phyloP scores from a whole-genome alignment of 2,113 vertebrate genomes.

The Oplegnathus fasciatus region DNA sequence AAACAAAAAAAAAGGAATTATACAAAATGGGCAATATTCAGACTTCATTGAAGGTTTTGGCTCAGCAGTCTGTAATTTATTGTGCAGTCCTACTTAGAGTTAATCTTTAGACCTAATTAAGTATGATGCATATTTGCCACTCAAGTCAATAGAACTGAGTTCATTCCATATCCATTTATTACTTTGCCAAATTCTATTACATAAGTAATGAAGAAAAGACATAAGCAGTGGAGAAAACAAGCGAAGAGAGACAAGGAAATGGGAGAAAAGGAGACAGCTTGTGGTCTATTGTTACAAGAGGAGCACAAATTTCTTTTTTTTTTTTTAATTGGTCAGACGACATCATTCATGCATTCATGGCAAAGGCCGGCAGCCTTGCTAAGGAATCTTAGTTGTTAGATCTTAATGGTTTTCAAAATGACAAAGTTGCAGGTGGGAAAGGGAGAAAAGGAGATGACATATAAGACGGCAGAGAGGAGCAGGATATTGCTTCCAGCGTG shows the following conservation, averaged over 20 bases:
- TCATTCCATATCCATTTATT: slow-evolving; percentile 51
- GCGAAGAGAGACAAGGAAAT: slow-evolving; percentile 4
- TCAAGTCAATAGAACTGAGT: slow-evolving; percentile 62
- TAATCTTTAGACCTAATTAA: slow-evolving; percentile 76
- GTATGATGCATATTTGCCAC: slow-evolving; percentile 54
- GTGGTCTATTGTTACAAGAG: slow-evolving; percentile 7
- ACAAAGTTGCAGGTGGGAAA: slow-evolving; percentile 42
- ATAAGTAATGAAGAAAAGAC: slow-evolving; percentile 56
- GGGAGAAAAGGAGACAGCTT: slow-evolving; percentile 12
- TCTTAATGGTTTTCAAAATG: slow-evolving; percentile 20
- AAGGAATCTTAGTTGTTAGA: background rate
- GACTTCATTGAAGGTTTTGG: slow-evolving; percentile 46
- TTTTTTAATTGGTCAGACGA: background rate
- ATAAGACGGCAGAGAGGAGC: slow-evolving; percentile 26
- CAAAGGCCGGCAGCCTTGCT: background rate
- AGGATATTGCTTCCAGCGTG: slow-evolving; percentile 39
- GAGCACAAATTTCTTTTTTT: background rate
- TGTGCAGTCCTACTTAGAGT: slow-evolving; percentile 62
- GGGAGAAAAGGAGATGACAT: slow-evolving; percentile 32
- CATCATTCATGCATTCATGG: slow-evolving; percentile 20
- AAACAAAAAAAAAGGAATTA: slow-evolving; percentile 33
- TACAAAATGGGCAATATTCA: slow-evolving; percentile 22
- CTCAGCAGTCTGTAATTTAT: slow-evolving; percentile 46
- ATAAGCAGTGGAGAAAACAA: slow-evolving; percentile 45
- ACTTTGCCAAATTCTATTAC: slow-evolving; percentile 62